Evolutionary conservation across 2,888 invertebrate species (phyloP), one percentile per base, ranked within the genome.

Genomic region (Agriopis leucophaearia): DNA sequence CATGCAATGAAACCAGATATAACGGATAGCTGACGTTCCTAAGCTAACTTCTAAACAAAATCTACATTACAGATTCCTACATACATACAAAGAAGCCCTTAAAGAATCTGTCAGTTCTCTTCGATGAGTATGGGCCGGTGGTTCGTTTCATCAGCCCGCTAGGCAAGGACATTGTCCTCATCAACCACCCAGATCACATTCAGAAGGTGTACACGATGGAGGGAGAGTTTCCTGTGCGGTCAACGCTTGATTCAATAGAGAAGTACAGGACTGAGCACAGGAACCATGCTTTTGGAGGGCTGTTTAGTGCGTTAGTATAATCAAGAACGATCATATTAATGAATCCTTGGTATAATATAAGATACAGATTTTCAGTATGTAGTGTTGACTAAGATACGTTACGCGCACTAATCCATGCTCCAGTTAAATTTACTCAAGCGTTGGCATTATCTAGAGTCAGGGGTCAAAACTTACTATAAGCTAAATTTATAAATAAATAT

Each of bases 121-220:
- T 94, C 70, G 91, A 94, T 59, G 88, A 92, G 71, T 96, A 96
- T 72, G 96, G 96, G 0, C 96, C 96, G 0, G 94, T 96, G 2
- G 96, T 96, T 9, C 94, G 96, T 59, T 92, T 96, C 58, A 94
- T 95, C 27, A 96, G 96, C 36, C 96, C 96, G 0, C 90, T 96
- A 51, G 95, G 95, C 0, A 94, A 94, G 1, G 95, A 96, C 73
- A 94, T 96, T 18, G 95, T 96, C 4, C 89, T 96, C 69, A 86
- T 96, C 55, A 95, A 94, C 79, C 94, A 95, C 60, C 96, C 96
- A 0, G 96, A 96, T 66, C 95, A 96, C 76, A 95, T 95, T 50
- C 94, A 94, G 69, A 94, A 95, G 72, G 95, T 96, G 1, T 95
- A 95, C 72, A 87, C 93, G 1, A 94, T 94, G 83, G 96, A 96